Percentiles rank a stretch among this genome's conserved stretches.
Conservation (phyloP, 2,888 invertebrate genomes). For the Tinea trinotella region DNA sequence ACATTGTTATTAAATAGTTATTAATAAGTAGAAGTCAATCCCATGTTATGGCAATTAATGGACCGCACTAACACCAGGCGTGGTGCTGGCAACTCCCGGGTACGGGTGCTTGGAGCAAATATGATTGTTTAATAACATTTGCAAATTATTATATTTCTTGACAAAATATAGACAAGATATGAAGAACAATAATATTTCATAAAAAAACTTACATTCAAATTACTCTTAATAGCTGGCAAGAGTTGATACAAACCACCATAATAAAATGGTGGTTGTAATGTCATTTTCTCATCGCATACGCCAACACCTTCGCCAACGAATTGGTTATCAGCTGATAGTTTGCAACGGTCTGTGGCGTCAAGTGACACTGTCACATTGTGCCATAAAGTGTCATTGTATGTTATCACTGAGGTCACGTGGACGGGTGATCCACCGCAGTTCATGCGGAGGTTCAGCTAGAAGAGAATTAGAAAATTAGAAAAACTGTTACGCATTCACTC, state of each 20-base stretch:
- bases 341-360: slow-evolving; percentile 75
- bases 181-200: too few species aligned
- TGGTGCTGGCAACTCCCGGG: too few species aligned
- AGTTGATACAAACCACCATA: slow-evolving; percentile 81
- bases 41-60: too few species aligned
- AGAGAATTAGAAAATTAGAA: too few species aligned
- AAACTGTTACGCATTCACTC: too few species aligned
- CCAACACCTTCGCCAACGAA: slow-evolving; percentile 67
- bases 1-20: too few species aligned
- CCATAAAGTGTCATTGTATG: slow-evolving; percentile 84
- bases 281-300: slow-evolving; percentile 53
- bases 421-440: slow-evolving; percentile 79
- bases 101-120: too few species aligned
- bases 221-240: slow-evolving; percentile 40
- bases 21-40: too few species aligned
- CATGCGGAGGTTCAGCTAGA: slow-evolving; percentile 77
- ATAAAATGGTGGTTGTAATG: slow-evolving; percentile 80
- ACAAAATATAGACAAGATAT: too few species aligned
- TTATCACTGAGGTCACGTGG: slow-evolving; percentile 66
- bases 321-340: slow-evolving; percentile 77
- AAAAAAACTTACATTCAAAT: slow-evolving; percentile 35
- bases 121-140: too few species aligned
- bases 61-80: too few species aligned
- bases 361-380: slow-evolving; percentile 81
- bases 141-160: too few species aligned